phyloP scores from a whole-genome alignment of 2,888 invertebrate species.

The Agrochola lychnidis region DNA sequence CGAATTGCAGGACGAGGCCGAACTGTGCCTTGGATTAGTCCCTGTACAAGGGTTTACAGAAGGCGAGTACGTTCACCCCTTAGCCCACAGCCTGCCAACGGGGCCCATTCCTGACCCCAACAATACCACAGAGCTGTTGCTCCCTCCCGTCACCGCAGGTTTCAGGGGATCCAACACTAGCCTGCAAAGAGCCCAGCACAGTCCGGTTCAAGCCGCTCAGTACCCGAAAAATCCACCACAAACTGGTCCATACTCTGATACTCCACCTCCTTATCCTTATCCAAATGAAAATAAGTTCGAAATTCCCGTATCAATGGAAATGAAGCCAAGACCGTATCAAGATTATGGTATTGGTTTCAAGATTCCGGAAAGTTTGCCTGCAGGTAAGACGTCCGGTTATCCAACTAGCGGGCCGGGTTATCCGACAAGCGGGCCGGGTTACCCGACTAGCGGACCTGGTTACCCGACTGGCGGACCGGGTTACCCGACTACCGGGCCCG shows the following conservation, averaged over 20 bases:
- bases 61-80: constrained; percentile 73
- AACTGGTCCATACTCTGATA: constrained; percentile 19
- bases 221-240: constrained; percentile 33
- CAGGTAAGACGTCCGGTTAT: constrained; percentile 5
- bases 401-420: constrained; percentile 4
- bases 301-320: constrained; percentile 40
- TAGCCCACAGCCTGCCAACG: constrained; percentile 74
- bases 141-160: constrained; percentile 29
- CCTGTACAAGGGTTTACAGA: constrained; percentile 69
- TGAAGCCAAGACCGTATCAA: constrained; percentile 23
- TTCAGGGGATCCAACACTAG: constrained; percentile 42
- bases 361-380: constrained; percentile 3
- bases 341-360: constrained; percentile 53
- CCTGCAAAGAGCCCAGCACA: constrained; percentile 38
- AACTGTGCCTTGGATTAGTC: constrained; percentile 79
- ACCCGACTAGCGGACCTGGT: constrained; percentile 9
- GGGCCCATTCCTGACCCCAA: constrained; percentile 70
- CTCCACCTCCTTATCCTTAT: constrained; percentile 54
- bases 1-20: constrained; percentile 76
- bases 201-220: constrained; percentile 5
- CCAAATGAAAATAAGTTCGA: constrained; percentile 20
- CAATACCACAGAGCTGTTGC: neutral
- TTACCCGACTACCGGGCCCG: constrained; percentile 14
- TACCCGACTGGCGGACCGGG: constrained; percentile 10
- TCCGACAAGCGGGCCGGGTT: neutral